phyloP scores from a whole-genome alignment of 2,113 vertebrate species.

The Dromas ardeola region DNA sequence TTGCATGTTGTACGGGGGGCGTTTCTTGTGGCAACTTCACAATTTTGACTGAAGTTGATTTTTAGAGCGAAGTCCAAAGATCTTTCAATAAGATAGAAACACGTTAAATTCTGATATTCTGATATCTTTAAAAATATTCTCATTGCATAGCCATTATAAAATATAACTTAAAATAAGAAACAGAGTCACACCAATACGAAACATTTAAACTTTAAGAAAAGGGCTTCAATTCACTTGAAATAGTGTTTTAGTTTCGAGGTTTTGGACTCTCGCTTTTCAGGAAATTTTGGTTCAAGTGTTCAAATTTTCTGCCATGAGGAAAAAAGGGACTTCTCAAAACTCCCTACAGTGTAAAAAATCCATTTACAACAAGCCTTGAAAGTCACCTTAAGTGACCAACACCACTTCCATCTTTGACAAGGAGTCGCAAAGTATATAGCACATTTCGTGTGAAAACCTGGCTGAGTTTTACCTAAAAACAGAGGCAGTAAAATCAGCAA shows the following conservation, averaged over 20 bases:
- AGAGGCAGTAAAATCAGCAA: neutral
- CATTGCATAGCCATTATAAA: neutral
- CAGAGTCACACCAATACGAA: neutral
- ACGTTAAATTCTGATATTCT: accelerated
- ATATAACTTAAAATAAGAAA: neutral
- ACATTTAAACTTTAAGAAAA: neutral
- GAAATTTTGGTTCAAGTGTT: neutral
- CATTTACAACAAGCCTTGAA: neutral
- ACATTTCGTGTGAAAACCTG: neutral
- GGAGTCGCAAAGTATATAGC: neutral
- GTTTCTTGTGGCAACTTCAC: neutral
- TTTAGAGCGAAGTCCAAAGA: neutral
- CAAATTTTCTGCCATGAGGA: neutral
- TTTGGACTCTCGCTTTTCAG: neutral
- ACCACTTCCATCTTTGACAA: neutral
- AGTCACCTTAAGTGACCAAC: neutral
- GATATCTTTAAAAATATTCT: neutral
- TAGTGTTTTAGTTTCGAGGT: neutral
- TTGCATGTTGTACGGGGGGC: neutral
- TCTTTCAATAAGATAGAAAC: neutral
- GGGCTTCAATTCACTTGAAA: neutral
- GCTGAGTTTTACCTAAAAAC: neutral
- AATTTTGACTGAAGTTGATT: neutral
- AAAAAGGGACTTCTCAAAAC: neutral
- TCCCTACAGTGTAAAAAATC: neutral